Evolutionary conservation across 2,113 vertebrate species (phyloP).

Genomic region (Callipepla californica): DNA sequence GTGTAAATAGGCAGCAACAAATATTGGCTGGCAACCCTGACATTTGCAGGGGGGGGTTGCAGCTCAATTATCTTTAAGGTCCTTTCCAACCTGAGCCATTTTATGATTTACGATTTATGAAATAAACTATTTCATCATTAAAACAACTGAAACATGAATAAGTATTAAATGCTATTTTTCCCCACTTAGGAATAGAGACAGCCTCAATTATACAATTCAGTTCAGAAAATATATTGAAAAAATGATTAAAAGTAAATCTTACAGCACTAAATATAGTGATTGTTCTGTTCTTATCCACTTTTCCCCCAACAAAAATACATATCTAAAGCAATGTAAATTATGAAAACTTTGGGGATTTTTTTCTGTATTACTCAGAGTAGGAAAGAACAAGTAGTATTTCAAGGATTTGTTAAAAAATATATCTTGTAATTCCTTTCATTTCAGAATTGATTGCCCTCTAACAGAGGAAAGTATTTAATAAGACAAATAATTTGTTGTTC

Average conservation of each 20-base stretch:
- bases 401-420: not conserved
- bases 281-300: not conserved
- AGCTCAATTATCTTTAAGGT: too few relatives aligned
- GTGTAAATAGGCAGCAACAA: not conserved
- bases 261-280: not conserved
- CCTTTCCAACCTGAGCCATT: too few relatives aligned
- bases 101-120: too few relatives aligned
- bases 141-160: not conserved
- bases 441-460: not conserved
- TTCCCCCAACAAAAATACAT: not conserved
- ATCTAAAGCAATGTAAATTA: not conserved
- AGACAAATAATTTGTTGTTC: not conserved
- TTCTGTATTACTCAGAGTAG: not conserved
- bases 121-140: not conserved
- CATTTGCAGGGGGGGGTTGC: too few relatives aligned
- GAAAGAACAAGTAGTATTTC: not conserved
- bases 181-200: not conserved
- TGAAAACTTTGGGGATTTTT: not conserved
- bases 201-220: not conserved
- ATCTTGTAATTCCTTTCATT: not conserved
- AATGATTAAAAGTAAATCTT: not conserved
- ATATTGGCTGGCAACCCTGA: too few relatives aligned
- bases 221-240: not conserved
- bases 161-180: not conserved
- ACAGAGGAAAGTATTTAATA: not conserved